Base-by-base conservation (phyloP, 2,113 vertebrate genomes). In the Myiagra hebetior region DNA sequence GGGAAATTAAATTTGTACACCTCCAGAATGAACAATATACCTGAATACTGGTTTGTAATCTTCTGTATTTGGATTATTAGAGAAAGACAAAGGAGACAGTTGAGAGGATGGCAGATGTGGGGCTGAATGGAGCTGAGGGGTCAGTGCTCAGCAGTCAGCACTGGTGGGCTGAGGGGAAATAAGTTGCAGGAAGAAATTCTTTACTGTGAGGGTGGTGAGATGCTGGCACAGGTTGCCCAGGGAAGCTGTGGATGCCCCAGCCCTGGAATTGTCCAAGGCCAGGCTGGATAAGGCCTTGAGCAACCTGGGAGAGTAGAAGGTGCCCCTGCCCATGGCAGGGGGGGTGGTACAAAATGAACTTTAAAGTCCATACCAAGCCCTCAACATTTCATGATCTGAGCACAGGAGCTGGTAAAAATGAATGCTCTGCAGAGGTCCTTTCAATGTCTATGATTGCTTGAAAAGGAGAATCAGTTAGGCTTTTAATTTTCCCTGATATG, bases 1-100 rank as follows among this genome's bases (percentile, higher is more conserved):
- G 76, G 67, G 63, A 96, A 90, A 85, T 85, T 35, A 82, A 69
- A 62, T 83, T 74, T 85, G 19, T 64, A 83, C 72, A 77, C 47
- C 10, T 59, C 21, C 46, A 70, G 75, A 82, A 37, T 37, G 37
- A 37, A 37, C 37, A 37, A 37, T 37, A 37, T 37, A 37, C 37
- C 37, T 44, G 8, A 74, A 63, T 68, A 6, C 35, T 35, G 53
- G 60, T 68, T 89, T 69, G 49, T 70, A 6, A 35, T 63, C 35
- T 70, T 70, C 59, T 74, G 9, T 19, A 3, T 69, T 73, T 7
- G n/a, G 37, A 37, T n/a, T 60, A 2, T 83, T 35, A 35, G 37
- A 86, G 39, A 41, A 44, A 78, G 47, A n/a, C 31, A 86, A 20
- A 7, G 24, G 27, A 47, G 52, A 5, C 8, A 27, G 37, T 27